Base-by-base conservation (phyloP, 2,113 vertebrate species). In the Limnothrissa miodon region DNA sequence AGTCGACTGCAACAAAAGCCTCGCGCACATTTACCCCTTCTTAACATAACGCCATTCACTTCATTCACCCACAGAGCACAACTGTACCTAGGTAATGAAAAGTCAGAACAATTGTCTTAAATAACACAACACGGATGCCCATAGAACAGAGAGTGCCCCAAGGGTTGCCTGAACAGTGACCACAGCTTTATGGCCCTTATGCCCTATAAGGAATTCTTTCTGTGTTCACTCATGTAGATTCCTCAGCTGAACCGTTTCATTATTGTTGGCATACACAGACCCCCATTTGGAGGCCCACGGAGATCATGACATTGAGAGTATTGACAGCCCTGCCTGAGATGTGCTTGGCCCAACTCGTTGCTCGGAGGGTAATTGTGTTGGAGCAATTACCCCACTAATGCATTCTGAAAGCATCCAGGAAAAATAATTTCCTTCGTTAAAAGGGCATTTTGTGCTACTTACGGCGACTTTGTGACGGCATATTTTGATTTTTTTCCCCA, bases 351-450 rank as follows among this genome's bases (percentile, higher is more conserved):
- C 90, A 62, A 89, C 95, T 96, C 88, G 90, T 94, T 95, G 95
- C 92, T 94, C 94, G 94, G 94, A 96, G 96, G 95, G 96, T 96
- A 96, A 97, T 97, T 96, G 92, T 95, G 95, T 94, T 93, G 87
- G 91, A 95, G 96, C 96, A 98, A 97, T 98, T 98, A 97, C 94
- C 93, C 89, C 88, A 86, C 95, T 99, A 98, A 99, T 99, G 96
- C 96, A 96, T 97, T 97, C 96, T 96, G 95, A 96, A 97, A 97
- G 95, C 96, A 91, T 93, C 93, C 94, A 94, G 93, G 94, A 94
- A 93, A 93, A 93, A 95, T 94, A 92, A 91, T 94, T 95, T 96
- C 91, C 91, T n/a, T 94, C 94, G 95, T 92, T 92, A 93, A 93
- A 93, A 94, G 96, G 96, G 94, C 95, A 96, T 96, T 94, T 96